Conservation (phyloP, 1,140 invertebrate genomes). For the Nixonia krombeini region DNA sequence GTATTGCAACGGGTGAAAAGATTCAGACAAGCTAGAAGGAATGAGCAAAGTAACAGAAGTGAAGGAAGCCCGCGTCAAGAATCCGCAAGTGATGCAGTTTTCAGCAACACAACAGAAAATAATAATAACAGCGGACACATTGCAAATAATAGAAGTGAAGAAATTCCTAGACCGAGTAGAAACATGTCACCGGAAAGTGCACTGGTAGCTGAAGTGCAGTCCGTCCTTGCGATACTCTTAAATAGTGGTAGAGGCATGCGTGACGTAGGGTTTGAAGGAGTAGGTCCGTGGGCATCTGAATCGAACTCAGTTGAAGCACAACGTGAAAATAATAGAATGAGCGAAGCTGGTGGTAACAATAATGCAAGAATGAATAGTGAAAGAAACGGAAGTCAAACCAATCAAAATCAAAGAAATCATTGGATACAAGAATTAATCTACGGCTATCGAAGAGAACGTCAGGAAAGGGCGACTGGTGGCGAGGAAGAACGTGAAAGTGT, state of each 20-base stretch:
- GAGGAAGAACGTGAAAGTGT: neutral
- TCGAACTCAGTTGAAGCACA: too few species aligned
- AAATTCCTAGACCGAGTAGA: too few species aligned
- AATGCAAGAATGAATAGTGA: neutral
- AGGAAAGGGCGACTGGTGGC: too few species aligned
- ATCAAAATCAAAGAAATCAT: too few species aligned
- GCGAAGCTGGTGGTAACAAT: neutral
- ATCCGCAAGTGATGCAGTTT: neutral
- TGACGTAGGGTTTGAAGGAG: too few species aligned
- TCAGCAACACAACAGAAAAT: neutral
- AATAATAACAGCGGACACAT: neutral
- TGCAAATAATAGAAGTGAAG: too few species aligned
- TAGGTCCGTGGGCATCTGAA: too few species aligned
- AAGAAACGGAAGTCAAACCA: too few species aligned
- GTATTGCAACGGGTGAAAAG: neutral
- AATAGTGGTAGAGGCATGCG: conserved; percentile 30
- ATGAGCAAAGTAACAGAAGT: neutral
- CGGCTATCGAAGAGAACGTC: neutral
- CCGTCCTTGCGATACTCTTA: conserved; percentile 53
- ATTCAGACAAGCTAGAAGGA: neutral
- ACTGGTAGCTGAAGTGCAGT: conserved; percentile 49
- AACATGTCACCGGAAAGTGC: conserved; percentile 22
- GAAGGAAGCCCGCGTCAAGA: neutral
- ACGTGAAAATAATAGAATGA: too few species aligned
- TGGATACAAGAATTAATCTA: neutral